Evolutionary conservation across 2,113 vertebrate species (phyloP).

Genomic region (Paraplagusia blochii): DNA sequence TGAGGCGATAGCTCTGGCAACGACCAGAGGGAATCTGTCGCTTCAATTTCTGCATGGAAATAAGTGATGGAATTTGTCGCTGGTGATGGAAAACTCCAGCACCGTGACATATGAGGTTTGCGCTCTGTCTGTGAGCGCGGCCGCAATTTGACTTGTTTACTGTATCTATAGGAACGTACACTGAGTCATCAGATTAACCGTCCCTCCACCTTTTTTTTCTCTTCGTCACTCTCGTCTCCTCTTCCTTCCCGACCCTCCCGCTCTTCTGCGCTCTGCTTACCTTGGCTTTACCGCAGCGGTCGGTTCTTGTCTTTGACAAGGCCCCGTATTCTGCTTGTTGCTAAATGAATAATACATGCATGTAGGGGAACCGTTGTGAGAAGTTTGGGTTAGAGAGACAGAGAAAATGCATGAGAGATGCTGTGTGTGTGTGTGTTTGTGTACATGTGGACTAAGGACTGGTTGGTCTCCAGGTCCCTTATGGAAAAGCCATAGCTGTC

Average conservation of each 20-base stretch:
- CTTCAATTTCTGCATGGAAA: slow-evolving; percentile 26
- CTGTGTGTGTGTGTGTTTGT: slow-evolving; percentile 22
- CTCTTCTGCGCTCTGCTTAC: slow-evolving; percentile 1
- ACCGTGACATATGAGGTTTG: neutral
- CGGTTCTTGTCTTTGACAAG: slow-evolving; percentile 68
- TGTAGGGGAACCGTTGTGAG: slow-evolving; percentile 51
- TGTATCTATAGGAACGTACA: neutral
- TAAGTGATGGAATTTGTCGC: slow-evolving; percentile 3
- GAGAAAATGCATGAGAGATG: slow-evolving; percentile 17
- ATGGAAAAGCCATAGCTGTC: slow-evolving; percentile 65
- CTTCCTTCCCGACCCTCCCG: slow-evolving; percentile 5
- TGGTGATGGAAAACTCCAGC: neutral
- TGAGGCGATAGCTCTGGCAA: slow-evolving; percentile 10
- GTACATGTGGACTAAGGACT: slow-evolving; percentile 19
- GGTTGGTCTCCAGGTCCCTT: slow-evolving; percentile 43
- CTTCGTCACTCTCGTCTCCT: neutral
- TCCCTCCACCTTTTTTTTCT: slow-evolving; percentile 15
- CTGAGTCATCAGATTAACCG: slow-evolving; percentile 18
- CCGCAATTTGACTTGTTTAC: slow-evolving; percentile 17
- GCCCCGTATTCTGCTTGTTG: slow-evolving; percentile 67
- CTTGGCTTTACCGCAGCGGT: slow-evolving; percentile 31
- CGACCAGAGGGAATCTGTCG: slow-evolving; percentile 21
- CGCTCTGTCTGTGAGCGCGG: neutral
- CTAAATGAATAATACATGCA: slow-evolving; percentile 75
- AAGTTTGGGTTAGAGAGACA: slow-evolving; percentile 25